A percentile compares a stretch with the other conserved stretches of the same genome.
phyloP scores from a whole-genome alignment of 2,113 vertebrate species.

The Carettochelys insculpta region DNA sequence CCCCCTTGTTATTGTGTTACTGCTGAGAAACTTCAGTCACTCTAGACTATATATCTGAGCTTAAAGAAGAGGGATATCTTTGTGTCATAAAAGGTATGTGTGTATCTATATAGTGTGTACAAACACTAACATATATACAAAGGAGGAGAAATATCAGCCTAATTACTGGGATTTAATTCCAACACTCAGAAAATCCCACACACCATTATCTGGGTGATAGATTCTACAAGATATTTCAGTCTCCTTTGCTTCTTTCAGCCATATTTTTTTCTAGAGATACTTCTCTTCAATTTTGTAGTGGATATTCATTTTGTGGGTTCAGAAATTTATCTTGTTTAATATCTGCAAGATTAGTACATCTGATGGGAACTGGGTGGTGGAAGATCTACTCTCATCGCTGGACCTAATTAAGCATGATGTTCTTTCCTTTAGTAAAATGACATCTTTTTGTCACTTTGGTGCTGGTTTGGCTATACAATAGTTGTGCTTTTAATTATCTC shows the following conservation, averaged over 20 bases:
- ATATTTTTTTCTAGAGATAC: slow-evolving; percentile 15
- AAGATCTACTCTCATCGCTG: not conserved
- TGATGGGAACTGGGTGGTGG: not conserved
- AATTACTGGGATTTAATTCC: slow-evolving; percentile 55
- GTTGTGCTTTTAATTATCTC: not conserved
- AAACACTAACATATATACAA: not conserved
- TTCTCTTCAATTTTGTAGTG: slow-evolving; percentile 21
- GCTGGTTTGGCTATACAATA: not conserved
- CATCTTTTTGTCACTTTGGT: not conserved
- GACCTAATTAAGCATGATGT: not conserved
- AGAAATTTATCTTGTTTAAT: slow-evolving; percentile 27
- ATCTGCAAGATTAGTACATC: not conserved
- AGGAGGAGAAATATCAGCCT: not conserved
- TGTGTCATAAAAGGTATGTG: not conserved
- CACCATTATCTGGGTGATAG: slow-evolving; percentile 25
- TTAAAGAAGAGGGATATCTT: slow-evolving; percentile 38
- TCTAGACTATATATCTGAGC: not conserved
- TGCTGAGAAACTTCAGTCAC: slow-evolving; percentile 23
- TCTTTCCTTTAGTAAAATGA: not conserved
- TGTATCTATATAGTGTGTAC: not conserved
- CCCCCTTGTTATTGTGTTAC: not conserved
- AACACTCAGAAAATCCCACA: slow-evolving; percentile 15
- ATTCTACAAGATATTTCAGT: slow-evolving; percentile 37
- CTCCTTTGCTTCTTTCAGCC: slow-evolving; percentile 20
- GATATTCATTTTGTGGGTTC: not conserved